A percentile compares a stretch with the other conserved stretches of the same genome.
phyloP scores from a whole-genome alignment of 64 coral and sea anemone genomes.

The Montipora capricornis region DNA sequence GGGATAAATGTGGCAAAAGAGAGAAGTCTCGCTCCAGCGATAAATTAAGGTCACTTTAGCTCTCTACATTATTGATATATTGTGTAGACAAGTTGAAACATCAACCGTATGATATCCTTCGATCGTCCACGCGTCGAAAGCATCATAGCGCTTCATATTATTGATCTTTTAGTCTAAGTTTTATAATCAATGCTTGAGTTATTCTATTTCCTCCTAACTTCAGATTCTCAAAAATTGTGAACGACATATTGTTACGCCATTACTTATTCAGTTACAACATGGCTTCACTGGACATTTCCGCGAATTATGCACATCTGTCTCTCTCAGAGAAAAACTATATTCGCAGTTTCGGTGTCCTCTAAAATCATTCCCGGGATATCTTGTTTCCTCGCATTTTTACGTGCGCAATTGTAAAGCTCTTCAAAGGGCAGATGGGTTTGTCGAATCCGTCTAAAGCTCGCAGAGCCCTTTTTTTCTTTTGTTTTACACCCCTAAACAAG shows the following conservation, averaged over 20 bases:
- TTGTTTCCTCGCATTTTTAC: not conserved
- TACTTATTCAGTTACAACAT: slow-evolving; percentile 52
- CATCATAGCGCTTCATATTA: too few relatives aligned
- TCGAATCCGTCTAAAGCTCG: slow-evolving; percentile 21
- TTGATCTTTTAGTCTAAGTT: too few relatives aligned
- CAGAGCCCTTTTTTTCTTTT: slow-evolving; percentile 35
- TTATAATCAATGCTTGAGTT: too few relatives aligned
- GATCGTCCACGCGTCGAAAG: not conserved
- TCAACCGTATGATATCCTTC: not conserved
- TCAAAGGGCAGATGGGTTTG: slow-evolving; percentile 44
- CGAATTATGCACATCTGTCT: slow-evolving; percentile 21
- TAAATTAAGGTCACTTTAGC: slow-evolving; percentile 41
- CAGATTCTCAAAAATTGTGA: not conserved
- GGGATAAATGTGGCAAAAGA: not conserved
- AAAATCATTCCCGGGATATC: not conserved
- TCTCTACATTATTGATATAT: slow-evolving; percentile 38
- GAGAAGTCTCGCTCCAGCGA: slow-evolving; percentile 22
- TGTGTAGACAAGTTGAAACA: not conserved
- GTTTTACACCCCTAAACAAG: slow-evolving; percentile 59
- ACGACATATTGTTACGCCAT: slow-evolving; percentile 20
- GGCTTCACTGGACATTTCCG: slow-evolving; percentile 30
- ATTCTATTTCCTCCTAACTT: not conserved
- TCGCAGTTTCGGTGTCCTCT: not conserved
- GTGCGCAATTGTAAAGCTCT: slow-evolving; percentile 35
- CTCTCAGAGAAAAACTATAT: not conserved